phyloP scores from a whole-genome alignment of 2,888 invertebrate genomes.

The Osmoderma eremita region DNA sequence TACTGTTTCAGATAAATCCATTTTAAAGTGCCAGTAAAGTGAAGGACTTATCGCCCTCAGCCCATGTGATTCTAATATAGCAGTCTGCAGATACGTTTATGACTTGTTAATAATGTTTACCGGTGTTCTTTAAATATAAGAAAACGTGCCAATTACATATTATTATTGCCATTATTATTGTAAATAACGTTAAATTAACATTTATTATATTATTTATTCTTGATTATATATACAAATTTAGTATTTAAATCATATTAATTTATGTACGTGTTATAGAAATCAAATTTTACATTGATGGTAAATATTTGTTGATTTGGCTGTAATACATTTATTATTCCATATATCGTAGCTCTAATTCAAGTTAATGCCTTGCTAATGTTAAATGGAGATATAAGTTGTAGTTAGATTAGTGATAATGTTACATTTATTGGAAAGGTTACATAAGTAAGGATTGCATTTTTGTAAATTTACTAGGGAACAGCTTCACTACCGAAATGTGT shows the following conservation, averaged over 20 bases:
- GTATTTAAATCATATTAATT: conserved; percentile 23
- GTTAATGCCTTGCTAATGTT: no score
- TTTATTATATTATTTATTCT: conserved; percentile 12
- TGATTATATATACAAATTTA: conserved; percentile 7
- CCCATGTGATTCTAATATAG: conserved; percentile 14
- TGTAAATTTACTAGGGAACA: no score
- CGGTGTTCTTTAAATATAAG: not conserved
- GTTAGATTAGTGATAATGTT: no score
- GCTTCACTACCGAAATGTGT: no score
- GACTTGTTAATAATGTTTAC: conserved; percentile 2
- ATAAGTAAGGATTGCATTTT: no score
- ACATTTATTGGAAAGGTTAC: no score
- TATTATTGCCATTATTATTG: conserved; percentile 3
- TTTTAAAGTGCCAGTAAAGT: conserved; percentile 38
- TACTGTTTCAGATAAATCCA: conserved; percentile 41
- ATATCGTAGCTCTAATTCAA: no score
- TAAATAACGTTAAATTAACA: conserved; percentile 11
- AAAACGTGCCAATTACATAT: conserved; percentile 1
- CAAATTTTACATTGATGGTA: not conserved
- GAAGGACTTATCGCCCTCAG: not conserved
- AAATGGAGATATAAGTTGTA: no score
- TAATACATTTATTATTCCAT: no score
- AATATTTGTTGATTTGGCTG: no score
- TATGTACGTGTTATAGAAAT: conserved; percentile 8
- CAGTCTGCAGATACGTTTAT: no score